Evolutionary conservation across 2,888 invertebrate genomes (phyloP).

Genomic region (Kryphioiulus occultus): DNA sequence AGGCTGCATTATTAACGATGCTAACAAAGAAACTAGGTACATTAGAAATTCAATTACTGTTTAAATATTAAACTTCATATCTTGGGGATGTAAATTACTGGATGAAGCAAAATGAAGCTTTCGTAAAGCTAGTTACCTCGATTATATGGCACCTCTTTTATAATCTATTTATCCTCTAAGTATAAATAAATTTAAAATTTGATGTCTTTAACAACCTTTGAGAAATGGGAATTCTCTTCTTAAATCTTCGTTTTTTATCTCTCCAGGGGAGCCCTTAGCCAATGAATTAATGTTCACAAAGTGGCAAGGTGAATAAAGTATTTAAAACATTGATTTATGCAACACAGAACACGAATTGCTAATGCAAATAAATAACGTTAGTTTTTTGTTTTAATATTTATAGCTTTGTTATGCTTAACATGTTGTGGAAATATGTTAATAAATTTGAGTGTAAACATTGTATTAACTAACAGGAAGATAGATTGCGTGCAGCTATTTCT

Average conservation of each 20-base stretch:
- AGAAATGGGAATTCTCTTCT: constrained; percentile 14
- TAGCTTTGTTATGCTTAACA: no score
- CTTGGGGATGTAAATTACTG: constrained; percentile 39
- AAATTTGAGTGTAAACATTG: no score
- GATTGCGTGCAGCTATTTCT: no score
- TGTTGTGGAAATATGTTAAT: no score
- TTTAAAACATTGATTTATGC: background rate
- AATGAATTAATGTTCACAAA: background rate
- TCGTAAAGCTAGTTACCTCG: background rate
- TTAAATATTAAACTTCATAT: constrained; percentile 42
- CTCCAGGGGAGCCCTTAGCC: background rate
- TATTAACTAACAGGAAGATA: background rate
- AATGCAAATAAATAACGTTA: background rate
- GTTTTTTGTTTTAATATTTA: background rate
- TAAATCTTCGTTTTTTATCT: constrained; percentile 14
- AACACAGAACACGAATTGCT: background rate
- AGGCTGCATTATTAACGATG: constrained; percentile 11
- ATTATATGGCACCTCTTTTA: background rate
- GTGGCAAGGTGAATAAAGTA: background rate
- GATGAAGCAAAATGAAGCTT: background rate
- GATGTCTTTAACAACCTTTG: constrained; percentile 39
- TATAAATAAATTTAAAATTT: constrained; percentile 5
- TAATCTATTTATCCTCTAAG: constrained; percentile 27
- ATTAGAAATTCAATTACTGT: constrained; percentile 42
- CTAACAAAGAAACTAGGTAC: background rate